These are phyloP conservation scores for Cossypha niveicapilla DNA, from an alignment of 2,797 vertebrate species.

Conservation along the genomic window DNA sequence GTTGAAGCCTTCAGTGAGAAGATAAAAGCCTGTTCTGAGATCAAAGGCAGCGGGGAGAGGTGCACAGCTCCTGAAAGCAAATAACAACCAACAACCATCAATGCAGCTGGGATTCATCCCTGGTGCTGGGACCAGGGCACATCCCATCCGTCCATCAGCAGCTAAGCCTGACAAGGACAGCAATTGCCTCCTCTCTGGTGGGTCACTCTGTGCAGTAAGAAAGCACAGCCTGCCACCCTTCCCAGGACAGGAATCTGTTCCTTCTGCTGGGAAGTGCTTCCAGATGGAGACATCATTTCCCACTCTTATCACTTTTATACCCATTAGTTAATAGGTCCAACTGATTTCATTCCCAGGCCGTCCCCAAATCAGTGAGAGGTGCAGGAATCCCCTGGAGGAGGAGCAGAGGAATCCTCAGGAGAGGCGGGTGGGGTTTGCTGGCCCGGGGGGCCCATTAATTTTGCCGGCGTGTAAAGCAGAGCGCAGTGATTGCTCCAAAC, in stretches of 20 bases:
- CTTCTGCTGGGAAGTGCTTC: background rate
- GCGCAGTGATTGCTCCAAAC: conserved; percentile 10
- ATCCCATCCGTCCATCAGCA: background rate
- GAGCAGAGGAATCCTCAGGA: background rate
- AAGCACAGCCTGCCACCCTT: background rate
- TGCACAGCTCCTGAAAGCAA: background rate
- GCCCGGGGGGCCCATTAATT: background rate
- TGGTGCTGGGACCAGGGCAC: background rate
- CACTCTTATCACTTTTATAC: background rate
- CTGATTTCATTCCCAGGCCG: background rate
- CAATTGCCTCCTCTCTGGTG: background rate
- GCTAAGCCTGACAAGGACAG: background rate
- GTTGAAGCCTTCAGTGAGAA: background rate
- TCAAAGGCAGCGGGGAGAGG: background rate
- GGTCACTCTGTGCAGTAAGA: background rate
- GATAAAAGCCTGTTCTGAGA: background rate
- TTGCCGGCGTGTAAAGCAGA: background rate
- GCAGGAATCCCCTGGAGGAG: background rate
- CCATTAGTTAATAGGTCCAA: background rate
- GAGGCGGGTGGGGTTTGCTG: background rate
- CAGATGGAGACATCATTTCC: background rate
- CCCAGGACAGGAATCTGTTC: background rate
- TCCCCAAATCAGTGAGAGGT: background rate
- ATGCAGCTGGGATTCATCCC: background rate
- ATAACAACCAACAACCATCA: background rate